phyloP scores from a whole-genome alignment of 2,888 invertebrate species.

The Hecatera dysodea region DNA sequence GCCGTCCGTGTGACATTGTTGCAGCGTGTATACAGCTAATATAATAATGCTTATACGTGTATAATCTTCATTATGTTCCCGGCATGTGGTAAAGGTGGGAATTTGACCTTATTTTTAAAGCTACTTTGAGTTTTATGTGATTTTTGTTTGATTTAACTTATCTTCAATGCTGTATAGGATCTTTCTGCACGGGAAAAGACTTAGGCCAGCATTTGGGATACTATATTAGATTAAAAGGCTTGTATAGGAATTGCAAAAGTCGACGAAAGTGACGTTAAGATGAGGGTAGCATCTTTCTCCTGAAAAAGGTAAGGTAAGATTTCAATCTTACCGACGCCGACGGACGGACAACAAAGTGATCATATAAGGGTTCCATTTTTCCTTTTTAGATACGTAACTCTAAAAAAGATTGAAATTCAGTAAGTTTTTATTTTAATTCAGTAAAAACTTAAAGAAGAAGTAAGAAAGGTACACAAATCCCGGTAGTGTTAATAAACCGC shows the following conservation, averaged over 20 bases:
- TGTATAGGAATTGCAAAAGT: background rate
- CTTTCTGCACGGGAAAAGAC: background rate
- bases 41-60: conserved; percentile 76
- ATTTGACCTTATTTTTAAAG: conserved; percentile 57
- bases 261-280: background rate
- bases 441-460: no score
- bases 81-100: conserved; percentile 46
- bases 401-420: no score
- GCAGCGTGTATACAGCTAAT: conserved; percentile 81
- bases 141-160: background rate
- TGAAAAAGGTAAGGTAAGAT: no score
- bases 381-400: no score
- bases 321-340: no score
- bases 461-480: background rate
- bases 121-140: conserved; percentile 6
- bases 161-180: background rate
- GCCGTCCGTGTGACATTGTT: conserved; percentile 80
- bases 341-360: no score
- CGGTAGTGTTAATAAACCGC: background rate
- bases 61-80: conserved; percentile 72
- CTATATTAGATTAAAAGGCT: background rate
- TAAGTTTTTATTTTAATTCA: no score
- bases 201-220: background rate
- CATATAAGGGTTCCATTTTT: no score
- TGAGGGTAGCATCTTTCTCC: no score